phyloP scores from a whole-genome alignment of 1,140 invertebrate species.

The Laupala kohalensis region DNA sequence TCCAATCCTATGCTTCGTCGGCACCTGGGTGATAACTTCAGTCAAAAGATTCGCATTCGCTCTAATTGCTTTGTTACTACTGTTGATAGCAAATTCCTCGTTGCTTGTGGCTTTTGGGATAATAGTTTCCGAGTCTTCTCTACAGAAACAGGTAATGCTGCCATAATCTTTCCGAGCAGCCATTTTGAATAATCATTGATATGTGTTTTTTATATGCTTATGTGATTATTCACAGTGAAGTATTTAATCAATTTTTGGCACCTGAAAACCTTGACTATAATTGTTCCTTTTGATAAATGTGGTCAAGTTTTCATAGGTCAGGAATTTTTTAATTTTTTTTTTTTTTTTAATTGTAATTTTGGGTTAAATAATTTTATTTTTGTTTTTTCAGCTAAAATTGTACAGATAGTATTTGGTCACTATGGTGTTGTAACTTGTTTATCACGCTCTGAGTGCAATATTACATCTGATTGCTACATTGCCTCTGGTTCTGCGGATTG shows the following conservation, averaged over 20 bases:
- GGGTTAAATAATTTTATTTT: neutral
- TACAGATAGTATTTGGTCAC: conserved; percentile 97
- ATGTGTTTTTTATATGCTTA: too few species aligned
- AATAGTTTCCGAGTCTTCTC: conserved; percentile 97
- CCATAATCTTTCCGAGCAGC: too few species aligned
- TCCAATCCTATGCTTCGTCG: conserved; percentile 52
- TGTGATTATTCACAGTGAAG: too few species aligned
- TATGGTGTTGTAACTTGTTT: conserved; percentile 97
- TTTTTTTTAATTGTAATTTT: neutral
- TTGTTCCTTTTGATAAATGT: too few species aligned
- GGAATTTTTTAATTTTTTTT: neutral
- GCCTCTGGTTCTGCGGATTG: conserved; percentile 96
- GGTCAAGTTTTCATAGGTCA: too few species aligned
- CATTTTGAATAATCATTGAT: too few species aligned
- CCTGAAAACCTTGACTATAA: too few species aligned
- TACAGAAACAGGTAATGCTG: conserved; percentile 70
- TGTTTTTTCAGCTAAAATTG: conserved; percentile 71
- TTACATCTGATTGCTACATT: conserved; percentile 96
- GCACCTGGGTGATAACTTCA: conserved; percentile 92
- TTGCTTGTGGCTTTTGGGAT: conserved; percentile 99
- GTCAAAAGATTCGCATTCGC: conserved; percentile 82
- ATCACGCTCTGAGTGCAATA: conserved; percentile 92
- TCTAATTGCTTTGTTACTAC: conserved; percentile 95
- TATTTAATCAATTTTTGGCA: too few species aligned
- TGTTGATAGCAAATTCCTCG: conserved; percentile 88